Conservation (phyloP, 2,797 vertebrate genomes). For the Amblyraja radiata region DNA sequence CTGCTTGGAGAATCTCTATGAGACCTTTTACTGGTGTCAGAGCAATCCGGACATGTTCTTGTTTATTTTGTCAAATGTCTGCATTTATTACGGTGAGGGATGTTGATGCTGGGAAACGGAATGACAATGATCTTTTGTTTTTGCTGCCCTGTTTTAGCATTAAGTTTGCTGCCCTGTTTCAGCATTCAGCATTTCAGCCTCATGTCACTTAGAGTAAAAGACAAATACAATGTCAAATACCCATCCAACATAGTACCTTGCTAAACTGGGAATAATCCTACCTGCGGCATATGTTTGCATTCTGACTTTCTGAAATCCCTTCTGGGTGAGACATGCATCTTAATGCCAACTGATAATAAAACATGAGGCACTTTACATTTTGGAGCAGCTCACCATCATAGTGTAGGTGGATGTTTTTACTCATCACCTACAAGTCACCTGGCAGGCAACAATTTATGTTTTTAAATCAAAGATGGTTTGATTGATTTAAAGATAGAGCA, state of each 20-base stretch:
- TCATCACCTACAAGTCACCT: neutral
- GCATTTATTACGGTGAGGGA: neutral
- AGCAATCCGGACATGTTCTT: neutral
- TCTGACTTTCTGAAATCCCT: neutral
- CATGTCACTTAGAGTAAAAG: neutral
- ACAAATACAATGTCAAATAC: neutral
- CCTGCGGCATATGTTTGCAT: neutral
- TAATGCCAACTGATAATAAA: neutral
- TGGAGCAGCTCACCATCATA: neutral
- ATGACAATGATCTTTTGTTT: neutral
- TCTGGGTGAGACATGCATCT: neutral
- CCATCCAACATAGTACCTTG: neutral
- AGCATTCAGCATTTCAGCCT: neutral
- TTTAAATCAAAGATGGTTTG: neutral
- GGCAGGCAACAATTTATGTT: neutral
- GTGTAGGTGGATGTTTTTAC: neutral
- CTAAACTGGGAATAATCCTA: neutral
- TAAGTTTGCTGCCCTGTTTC: constrained; percentile 10
- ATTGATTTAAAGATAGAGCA: too few relatives aligned
- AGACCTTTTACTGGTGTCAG: constrained; percentile 16
- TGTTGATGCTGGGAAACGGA: neutral
- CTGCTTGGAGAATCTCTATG: neutral
- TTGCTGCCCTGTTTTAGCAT: neutral
- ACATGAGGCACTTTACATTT: neutral
- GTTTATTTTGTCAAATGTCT: neutral